Evolutionary conservation across 2,113 vertebrate species (phyloP).

Genomic region (Chaenogobius annularis): DNA sequence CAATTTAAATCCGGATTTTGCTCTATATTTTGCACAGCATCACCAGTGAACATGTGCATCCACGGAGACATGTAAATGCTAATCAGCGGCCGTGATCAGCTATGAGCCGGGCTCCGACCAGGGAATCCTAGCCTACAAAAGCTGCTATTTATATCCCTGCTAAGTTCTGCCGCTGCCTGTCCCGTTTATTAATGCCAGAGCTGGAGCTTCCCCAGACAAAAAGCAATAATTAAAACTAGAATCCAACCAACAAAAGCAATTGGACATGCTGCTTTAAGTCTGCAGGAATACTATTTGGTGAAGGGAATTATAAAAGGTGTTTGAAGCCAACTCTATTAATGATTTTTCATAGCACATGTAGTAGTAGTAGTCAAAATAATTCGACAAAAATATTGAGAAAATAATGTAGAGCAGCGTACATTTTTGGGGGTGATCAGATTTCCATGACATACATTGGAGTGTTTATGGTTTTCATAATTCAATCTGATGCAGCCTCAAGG

Average conservation of each 20-base stretch:
- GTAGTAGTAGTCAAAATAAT: no score
- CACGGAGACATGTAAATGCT: constrained; percentile 44
- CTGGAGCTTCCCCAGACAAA: constrained; percentile 46
- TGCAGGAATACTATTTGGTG: not conserved
- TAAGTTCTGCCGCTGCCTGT: constrained; percentile 38
- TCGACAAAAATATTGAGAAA: not conserved
- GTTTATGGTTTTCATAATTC: not conserved
- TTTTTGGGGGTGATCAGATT: not conserved
- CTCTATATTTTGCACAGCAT: constrained; percentile 4
- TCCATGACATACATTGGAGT: not conserved
- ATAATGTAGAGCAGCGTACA: not conserved
- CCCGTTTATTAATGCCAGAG: constrained; percentile 52
- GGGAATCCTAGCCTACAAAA: constrained; percentile 69
- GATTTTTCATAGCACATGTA: not conserved
- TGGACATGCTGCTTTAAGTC: constrained; percentile 9
- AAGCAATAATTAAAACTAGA: constrained; percentile 59
- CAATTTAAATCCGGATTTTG: not conserved
- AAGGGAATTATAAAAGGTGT: constrained; percentile 1
- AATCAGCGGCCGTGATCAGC: constrained; percentile 57
- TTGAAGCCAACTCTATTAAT: not conserved
- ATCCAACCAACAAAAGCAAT: constrained; percentile 18
- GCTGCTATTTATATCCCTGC: constrained; percentile 68
- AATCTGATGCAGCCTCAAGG: constrained; percentile 1
- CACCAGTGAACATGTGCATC: constrained; percentile 37
- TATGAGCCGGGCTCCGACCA: constrained; percentile 41